phyloP scores from a whole-genome alignment of 2,888 invertebrate genomes.

The Agapostemon virescens region DNA sequence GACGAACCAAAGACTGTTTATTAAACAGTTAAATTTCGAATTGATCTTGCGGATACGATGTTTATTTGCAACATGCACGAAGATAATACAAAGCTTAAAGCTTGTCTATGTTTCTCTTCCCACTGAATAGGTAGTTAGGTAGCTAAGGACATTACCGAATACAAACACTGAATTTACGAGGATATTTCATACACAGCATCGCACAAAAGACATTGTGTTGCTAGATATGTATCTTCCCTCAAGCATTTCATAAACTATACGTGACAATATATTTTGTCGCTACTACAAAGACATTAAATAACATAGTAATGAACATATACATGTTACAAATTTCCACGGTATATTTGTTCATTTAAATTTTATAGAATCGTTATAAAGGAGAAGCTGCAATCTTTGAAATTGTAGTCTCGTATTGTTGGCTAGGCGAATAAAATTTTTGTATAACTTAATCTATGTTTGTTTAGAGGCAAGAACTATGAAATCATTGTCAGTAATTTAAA shows the following conservation, averaged over 20 bases:
- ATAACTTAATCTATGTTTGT: no score
- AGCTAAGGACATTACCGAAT: background rate
- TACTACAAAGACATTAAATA: no score
- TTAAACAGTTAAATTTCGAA: background rate
- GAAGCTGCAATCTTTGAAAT: no score
- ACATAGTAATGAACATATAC: no score
- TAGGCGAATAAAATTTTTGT: no score
- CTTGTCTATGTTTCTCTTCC: background rate
- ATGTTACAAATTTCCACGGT: no score
- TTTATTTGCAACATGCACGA: background rate
- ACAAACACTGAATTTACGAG: slow-evolving; percentile 2
- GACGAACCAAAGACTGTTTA: background rate
- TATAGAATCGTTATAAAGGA: no score
- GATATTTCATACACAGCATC: background rate
- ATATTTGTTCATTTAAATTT: no score
- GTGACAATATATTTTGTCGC: no score
- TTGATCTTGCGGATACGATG: background rate
- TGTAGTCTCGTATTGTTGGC: no score
- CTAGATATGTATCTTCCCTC: background rate
- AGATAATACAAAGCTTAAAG: background rate
- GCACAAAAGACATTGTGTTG: background rate
- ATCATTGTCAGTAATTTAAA: no score
- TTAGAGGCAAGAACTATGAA: no score
- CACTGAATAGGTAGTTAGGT: background rate
- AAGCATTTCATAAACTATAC: background rate